Conservation (phyloP, 2,888 invertebrate species). For the Epinotia nisella region DNA sequence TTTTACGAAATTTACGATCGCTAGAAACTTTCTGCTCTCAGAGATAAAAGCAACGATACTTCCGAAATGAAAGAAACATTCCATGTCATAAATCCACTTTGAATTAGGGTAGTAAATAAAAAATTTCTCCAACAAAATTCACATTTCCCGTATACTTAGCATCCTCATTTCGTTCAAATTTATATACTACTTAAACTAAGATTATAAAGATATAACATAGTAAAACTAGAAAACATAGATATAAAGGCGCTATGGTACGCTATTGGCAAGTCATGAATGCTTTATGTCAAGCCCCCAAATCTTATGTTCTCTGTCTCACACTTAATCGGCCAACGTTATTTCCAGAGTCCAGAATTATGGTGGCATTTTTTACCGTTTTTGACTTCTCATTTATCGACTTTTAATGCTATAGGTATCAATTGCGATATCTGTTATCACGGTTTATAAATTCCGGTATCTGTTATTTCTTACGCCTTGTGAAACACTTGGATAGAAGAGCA, state of each 20-base stretch:
- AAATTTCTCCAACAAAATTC: not conserved
- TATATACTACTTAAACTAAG: not conserved
- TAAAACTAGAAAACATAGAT: not conserved
- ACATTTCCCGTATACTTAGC: not conserved
- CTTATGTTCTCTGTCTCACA: not conserved
- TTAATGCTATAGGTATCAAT: too few species aligned
- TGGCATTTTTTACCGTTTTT: not conserved
- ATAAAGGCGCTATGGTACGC: not conserved
- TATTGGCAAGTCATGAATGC: slow-evolving; percentile 7
- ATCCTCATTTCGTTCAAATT: too few species aligned
- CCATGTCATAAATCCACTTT: slow-evolving; percentile 7
- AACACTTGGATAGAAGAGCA: not conserved
- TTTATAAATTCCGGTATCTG: too few species aligned
- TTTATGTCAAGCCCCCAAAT: not conserved
- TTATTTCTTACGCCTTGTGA: not conserved
- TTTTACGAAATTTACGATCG: not conserved
- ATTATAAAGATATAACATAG: not conserved
- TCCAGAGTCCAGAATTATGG: not conserved
- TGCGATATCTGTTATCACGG: too few species aligned
- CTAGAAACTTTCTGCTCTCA: not conserved
- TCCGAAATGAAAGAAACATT: slow-evolving; percentile 8
- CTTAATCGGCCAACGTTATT: not conserved
- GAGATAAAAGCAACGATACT: not conserved
- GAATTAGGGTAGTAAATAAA: not conserved
- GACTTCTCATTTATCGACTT: too few species aligned